These are phyloP conservation scores for Pelochelys cantorii DNA, from an alignment of 2,797 vertebrate genomes.

Conservation along the genomic window DNA sequence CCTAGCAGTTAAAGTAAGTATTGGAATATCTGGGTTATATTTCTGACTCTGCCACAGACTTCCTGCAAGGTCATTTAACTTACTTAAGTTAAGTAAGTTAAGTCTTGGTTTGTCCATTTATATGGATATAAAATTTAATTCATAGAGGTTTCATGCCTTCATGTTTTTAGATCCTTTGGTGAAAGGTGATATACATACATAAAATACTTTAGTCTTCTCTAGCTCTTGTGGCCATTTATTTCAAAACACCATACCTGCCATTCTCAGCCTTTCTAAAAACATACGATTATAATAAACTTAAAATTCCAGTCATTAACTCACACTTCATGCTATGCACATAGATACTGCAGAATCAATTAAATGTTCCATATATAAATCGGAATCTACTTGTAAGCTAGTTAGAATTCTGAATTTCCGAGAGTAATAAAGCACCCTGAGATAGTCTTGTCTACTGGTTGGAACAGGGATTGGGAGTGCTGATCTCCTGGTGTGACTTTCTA, in stretches of 20 bases:
- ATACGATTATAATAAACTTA: background rate
- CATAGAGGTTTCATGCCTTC: background rate
- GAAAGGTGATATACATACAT: background rate
- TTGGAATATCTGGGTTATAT: background rate
- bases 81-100: too few relatives aligned
- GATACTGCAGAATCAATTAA: background rate
- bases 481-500: background rate
- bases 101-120: background rate
- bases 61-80: background rate
- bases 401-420: background rate
- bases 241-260: background rate
- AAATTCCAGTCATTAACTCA: background rate
- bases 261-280: rapidly evolving
- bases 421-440: background rate
- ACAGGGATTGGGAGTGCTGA: background rate
- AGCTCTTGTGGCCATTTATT: background rate
- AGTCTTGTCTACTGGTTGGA: background rate
- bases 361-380: rapidly evolving
- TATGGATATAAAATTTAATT: background rate
- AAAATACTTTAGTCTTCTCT: background rate
- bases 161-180: background rate
- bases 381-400: background rate
- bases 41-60: background rate
- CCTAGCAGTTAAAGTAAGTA: background rate
- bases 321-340: rapidly evolving